Percentiles rank a stretch among this genome's conserved stretches.
These are phyloP conservation scores for Dryomyza anilis DNA, from an alignment of 2,888 invertebrate genomes.

Conservation along the genomic window DNA sequence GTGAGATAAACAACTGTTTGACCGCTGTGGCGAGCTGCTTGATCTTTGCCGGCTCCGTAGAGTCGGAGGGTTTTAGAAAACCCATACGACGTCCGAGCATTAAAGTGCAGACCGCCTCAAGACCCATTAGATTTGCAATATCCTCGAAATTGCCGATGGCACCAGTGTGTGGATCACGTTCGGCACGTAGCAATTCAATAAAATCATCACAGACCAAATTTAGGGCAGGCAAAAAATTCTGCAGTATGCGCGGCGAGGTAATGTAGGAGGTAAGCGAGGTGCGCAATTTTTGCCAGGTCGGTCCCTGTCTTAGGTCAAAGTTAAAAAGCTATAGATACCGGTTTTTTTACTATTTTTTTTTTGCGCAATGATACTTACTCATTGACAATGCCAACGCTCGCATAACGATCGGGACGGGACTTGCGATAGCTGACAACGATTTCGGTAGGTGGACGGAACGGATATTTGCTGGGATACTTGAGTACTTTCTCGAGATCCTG, in stretches of 20 bases:
- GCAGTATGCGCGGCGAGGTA: constrained; percentile 76
- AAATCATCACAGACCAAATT: constrained; percentile 80
- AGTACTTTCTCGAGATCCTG: constrained; percentile 77
- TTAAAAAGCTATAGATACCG: constrained; percentile 5
- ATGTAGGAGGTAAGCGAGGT: constrained; percentile 75
- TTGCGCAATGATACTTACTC: no score
- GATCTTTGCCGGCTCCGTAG: constrained; percentile 66
- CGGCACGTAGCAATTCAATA: constrained; percentile 68
- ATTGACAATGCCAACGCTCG: constrained; percentile 81
- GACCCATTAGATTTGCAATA: constrained; percentile 76
- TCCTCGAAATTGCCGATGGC: constrained; percentile 73
- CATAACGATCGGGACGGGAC: constrained; percentile 78
- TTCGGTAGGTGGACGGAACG: constrained; percentile 82
- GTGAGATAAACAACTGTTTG: constrained; percentile 77
- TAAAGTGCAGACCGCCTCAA: constrained; percentile 81
- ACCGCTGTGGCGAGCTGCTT: constrained; percentile 74
- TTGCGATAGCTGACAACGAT: constrained; percentile 77
- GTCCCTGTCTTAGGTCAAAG: constrained; percentile 70
- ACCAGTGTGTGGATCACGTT: constrained; percentile 63
- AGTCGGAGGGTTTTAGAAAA: constrained; percentile 66
- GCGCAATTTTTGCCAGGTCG: constrained; percentile 77
- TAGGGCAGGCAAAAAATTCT: constrained; percentile 75
- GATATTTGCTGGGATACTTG: constrained; percentile 74
- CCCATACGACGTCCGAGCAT: constrained; percentile 81
- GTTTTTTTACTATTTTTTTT: no score